Conservation (phyloP, 2,113 vertebrate species). For the Pterocles burchelli region DNA sequence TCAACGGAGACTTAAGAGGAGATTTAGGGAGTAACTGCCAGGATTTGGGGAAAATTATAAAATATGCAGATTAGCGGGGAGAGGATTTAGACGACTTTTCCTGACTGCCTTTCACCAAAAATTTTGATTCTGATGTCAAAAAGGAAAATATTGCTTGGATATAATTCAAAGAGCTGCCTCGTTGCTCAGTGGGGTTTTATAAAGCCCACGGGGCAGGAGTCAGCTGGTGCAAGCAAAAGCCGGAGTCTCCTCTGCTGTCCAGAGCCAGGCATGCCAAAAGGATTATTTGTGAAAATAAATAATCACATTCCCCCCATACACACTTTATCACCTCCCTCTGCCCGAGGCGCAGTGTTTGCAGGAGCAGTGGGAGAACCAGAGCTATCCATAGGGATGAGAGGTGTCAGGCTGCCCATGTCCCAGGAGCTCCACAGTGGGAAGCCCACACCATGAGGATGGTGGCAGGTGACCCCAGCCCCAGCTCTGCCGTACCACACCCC, state of each 20-base stretch:
- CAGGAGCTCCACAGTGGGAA: rapidly evolving
- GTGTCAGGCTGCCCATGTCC: rapidly evolving
- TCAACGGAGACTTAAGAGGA: not conserved
- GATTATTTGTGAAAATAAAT: not conserved
- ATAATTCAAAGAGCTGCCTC: not conserved
- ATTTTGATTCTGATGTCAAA: not conserved
- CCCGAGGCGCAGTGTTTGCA: rapidly evolving
- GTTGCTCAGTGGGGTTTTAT: not conserved
- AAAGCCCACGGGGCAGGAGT: not conserved
- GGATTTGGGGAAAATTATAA: not conserved
- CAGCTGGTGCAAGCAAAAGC: not conserved
- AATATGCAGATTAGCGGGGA: not conserved
- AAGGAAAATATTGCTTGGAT: not conserved
- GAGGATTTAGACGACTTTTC: not conserved
- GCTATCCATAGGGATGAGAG: rapidly evolving
- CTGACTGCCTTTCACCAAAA: not conserved
- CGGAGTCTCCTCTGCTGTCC: not conserved
- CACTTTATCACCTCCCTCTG: not conserved
- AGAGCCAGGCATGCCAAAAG: not conserved
- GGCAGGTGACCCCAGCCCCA: rapidly evolving
- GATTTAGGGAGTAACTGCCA: constrained; percentile 20
- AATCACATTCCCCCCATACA: not conserved
- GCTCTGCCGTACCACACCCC: rapidly evolving
- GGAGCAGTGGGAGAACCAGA: not conserved
- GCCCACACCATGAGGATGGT: rapidly evolving